These are phyloP conservation scores for Conus ventricosus DNA, from an alignment of 1,140 invertebrate genomes.

Conservation along the genomic window DNA sequence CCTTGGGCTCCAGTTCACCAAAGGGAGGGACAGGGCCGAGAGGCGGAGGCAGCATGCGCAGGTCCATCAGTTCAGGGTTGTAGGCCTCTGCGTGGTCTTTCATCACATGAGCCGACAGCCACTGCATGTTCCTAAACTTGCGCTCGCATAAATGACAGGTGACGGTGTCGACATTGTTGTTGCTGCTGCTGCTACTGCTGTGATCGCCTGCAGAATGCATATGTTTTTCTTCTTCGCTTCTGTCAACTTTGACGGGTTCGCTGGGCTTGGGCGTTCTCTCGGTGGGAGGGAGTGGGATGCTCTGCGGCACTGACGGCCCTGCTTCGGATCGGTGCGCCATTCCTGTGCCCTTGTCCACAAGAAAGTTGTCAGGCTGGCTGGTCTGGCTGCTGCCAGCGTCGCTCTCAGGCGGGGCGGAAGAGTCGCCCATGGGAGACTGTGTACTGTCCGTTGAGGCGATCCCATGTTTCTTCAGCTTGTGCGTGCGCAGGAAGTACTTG, in stretches of 20 bases:
- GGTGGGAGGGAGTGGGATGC: constrained; percentile 41
- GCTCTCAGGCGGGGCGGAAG: constrained; percentile 75
- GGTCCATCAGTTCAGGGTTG: constrained; percentile 45
- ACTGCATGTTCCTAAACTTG: constrained; percentile 91
- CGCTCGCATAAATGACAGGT: constrained; percentile 89
- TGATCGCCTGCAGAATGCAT: background rate
- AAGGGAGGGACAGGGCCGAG: constrained; percentile 36
- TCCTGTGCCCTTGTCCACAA: constrained; percentile 47
- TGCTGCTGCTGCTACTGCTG: constrained; percentile 27
- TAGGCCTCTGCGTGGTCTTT: constrained; percentile 83
- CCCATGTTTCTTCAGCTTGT: constrained; percentile 97
- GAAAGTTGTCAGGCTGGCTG: constrained; percentile 60
- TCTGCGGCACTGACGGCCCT: constrained; percentile 23
- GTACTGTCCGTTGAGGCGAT: constrained; percentile 77
- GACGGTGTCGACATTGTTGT: constrained; percentile 42
- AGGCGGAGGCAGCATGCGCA: constrained; percentile 44
- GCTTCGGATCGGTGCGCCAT: background rate
- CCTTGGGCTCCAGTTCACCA: constrained; percentile 53
- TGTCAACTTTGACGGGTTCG: constrained; percentile 25
- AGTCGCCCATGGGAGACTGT: constrained; percentile 70
- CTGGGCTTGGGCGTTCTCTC: constrained; percentile 34
- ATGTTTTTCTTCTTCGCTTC: constrained; percentile 38
- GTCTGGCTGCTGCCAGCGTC: constrained; percentile 66
- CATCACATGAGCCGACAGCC: constrained; percentile 90
- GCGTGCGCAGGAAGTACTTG: constrained; percentile 93